phyloP scores from a whole-genome alignment of 2,888 invertebrate genomes.

The Criorhina ranunculi region DNA sequence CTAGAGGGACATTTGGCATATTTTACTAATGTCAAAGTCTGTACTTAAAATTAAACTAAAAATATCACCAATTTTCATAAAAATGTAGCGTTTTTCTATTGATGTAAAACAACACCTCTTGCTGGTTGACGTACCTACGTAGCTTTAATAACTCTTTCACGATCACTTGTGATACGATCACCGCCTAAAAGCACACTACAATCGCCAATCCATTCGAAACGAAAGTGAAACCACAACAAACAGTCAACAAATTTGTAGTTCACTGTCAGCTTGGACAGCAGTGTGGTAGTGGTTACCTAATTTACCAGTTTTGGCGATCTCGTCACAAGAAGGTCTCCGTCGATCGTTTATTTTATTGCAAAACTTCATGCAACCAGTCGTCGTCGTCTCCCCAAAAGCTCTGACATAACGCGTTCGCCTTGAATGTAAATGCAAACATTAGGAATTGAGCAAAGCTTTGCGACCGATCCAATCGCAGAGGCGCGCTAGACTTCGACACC shows the following conservation, averaged over 20 bases:
- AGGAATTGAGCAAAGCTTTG: constrained; percentile 64
- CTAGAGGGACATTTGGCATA: too few relatives aligned
- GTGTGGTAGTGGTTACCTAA: constrained; percentile 66
- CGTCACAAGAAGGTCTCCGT: constrained; percentile 21
- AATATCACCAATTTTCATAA: too few relatives aligned
- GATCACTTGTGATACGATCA: neutral
- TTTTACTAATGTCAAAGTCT: too few relatives aligned
- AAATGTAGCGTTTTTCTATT: too few relatives aligned
- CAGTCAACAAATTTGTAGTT: constrained; percentile 18
- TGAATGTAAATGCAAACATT: constrained; percentile 73
- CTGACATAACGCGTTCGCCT: constrained; percentile 66
- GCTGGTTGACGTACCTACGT: too few relatives aligned
- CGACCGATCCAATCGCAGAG: constrained; percentile 31
- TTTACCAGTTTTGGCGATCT: constrained; percentile 67
- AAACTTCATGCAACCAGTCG: constrained; percentile 54
- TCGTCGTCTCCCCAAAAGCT: constrained; percentile 57
- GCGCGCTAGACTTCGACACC: constrained; percentile 36
- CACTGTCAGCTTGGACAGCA: constrained; percentile 46
- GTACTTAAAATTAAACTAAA: too few relatives aligned
- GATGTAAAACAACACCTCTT: too few relatives aligned
- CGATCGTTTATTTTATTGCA: constrained; percentile 56
- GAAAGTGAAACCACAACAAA: constrained; percentile 80
- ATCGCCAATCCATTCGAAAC: constrained; percentile 58
- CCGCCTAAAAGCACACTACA: constrained; percentile 76
- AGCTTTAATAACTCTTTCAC: neutral